Evolutionary conservation across 2,797 vertebrate species (phyloP), one percentile per base, ranked within the genome.

Genomic region (Xenops minutus): DNA sequence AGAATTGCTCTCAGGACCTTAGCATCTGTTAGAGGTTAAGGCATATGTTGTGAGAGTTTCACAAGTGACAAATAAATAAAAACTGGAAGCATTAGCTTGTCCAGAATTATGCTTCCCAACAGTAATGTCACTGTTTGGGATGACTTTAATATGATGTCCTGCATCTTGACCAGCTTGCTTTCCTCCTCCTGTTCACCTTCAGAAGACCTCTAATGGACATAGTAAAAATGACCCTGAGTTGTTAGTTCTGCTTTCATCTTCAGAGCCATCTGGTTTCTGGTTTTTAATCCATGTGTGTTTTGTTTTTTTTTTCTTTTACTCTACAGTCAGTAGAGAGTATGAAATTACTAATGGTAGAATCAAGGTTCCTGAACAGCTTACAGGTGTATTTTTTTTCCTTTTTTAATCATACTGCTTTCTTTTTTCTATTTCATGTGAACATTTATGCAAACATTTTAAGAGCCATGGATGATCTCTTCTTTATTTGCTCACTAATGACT

Each of bases 191-290:
- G 14, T 74, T 85, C 39, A 56, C 46, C 58, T 84, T 86, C 66
- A 44, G 44, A 83, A 52, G 24, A 21, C 69, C 72, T 80, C 51
- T 76, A 78, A 81, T 56, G 73, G 67, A 12, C 34, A 21, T 4
- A 67, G 58, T 58, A 91, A 92, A 75, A 95, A 75, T 34, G 51
- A 64, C 21, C 12, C 62, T 6, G 26, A 44, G 36, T 24, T 95
- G 46, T 88, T 93, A 85, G 61, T 64, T 94, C 59, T 82, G 52
- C 63, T 92, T 93, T 94, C 76, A 88, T 89, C 79, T 86, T 95
- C 51, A 69, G 58, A 88, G 39, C 23, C 32, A 52, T 73, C 69
- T 83, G 72, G 29, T 85, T 89, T 75, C 75, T 83, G 72, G 29
- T 89, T 89, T 85, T 83, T 76, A 94, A 89, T 84, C n/a, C 22